Evolutionary conservation across 2,113 vertebrate genomes (phyloP).

Genomic region (Calyptomena viridis): DNA sequence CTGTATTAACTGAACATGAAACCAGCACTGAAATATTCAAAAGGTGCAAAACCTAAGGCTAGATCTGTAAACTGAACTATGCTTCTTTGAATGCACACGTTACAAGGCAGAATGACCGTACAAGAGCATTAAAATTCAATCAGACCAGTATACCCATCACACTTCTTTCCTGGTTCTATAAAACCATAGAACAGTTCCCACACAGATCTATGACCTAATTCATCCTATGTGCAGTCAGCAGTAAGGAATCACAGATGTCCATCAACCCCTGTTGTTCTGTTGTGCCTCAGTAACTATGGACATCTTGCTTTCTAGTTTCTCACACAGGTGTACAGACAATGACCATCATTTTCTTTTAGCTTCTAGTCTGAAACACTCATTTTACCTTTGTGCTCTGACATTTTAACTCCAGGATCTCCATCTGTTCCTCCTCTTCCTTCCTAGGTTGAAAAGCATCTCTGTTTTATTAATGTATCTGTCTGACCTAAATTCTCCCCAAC

Average conservation of each 20-base stretch:
- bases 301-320: neutral
- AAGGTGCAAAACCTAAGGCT: neutral
- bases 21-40: neutral
- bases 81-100: neutral
- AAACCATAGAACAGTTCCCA: neutral
- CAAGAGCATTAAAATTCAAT: accelerated
- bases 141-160: neutral
- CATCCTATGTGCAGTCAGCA: neutral
- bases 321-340: neutral
- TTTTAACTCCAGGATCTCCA: constrained; percentile 28
- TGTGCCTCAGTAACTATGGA: neutral
- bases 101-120: neutral
- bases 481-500: constrained; percentile 19
- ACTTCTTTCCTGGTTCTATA: neutral
- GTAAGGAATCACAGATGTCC: neutral
- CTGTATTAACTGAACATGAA: neutral
- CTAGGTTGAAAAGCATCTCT: neutral
- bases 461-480: constrained; percentile 26
- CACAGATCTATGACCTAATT: neutral
- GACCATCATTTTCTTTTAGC: neutral
- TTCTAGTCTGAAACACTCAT: neutral
- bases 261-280: neutral
- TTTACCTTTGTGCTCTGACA: constrained; percentile 25
- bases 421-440: constrained; percentile 23
- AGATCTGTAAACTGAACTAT: neutral